Evolutionary conservation across 2,797 vertebrate species (phyloP), one percentile per base, ranked within the genome.

Genomic region (Thamnophis elegans): DNA sequence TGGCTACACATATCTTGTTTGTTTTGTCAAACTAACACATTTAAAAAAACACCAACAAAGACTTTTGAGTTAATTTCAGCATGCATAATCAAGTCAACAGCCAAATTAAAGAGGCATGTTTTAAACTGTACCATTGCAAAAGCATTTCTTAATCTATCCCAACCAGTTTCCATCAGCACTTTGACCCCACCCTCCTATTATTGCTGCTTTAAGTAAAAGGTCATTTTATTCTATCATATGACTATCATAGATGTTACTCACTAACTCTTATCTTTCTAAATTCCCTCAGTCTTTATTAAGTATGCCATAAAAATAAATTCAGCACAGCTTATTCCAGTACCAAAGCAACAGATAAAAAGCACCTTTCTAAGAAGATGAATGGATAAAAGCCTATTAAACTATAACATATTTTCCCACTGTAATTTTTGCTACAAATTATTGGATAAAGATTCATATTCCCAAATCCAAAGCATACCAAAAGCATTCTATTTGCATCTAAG

Each of bases 51-150:
- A 42, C 16, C 13, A 90, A 22, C n/a, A 56, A 89, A 89, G 22
- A 1, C 18, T 60, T 93, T 93, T 65, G 28, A 65, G 68, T 36
- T 36, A 85, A 22, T 36, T 65, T 82, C 56, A 60, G 36, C 55
- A 93, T 11, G 47, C 25, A 87, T 87, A 87, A 89, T 36, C 82
- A 90, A 93, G 51, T 93, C 56, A 91, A 89, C 65, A 32, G 54
- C 58, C 18, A 90, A 90, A 54, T 85, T 42, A 47, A 88, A 54
- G 28, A 11, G 13, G 22, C n/a, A 88, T 5, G 53, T 55, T 82
- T n/a, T 91, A 58, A 88, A 51, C 10, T 54, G 9, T 5, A 26
- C 32, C 56, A 51, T 47, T 22, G 47, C 62, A 53, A 53, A 93
- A 62, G 56, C 65, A 65, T 85, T 54, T 78, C 22, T 60, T 55